Percentiles rank a stretch among this genome's conserved stretches.
Evolutionary conservation across 2,888 invertebrate genomes (phyloP).

Genomic region (Heliconius sara): DNA sequence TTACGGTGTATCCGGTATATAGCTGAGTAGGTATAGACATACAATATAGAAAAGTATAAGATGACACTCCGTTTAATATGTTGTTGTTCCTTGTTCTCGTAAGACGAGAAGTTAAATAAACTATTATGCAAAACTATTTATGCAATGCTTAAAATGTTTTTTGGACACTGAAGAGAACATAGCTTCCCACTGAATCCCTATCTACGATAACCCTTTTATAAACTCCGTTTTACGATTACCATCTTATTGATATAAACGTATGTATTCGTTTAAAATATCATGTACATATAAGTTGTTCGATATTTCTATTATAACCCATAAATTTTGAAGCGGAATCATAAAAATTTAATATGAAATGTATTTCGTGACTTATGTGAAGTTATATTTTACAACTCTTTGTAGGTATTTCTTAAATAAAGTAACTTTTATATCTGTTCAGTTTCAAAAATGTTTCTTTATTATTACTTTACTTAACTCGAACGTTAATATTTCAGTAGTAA

Average conservation of each 20-base stretch:
- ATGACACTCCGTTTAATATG: too few species aligned
- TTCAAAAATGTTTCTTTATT: neutral
- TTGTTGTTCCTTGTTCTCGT: too few species aligned
- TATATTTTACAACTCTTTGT: conserved; percentile 5
- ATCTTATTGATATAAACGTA: neutral
- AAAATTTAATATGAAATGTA: conserved; percentile 12
- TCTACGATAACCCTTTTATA: neutral
- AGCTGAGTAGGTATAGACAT: too few species aligned
- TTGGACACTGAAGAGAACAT: too few species aligned
- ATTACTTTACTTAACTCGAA: neutral
- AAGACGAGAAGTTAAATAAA: too few species aligned
- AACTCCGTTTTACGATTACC: neutral
- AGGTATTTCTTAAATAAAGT: neutral
- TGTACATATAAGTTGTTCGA: neutral
- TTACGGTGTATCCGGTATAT: too few species aligned
- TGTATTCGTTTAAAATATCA: neutral
- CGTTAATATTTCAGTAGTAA: too few species aligned
- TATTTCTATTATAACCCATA: conserved; percentile 17
- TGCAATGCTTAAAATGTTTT: too few species aligned
- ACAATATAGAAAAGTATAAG: too few species aligned
- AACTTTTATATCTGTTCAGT: neutral
- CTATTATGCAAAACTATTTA: too few species aligned
- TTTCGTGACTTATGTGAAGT: conserved; percentile 6
- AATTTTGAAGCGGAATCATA: conserved; percentile 2
- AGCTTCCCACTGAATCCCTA: too few species aligned